Evolutionary conservation across 2,113 vertebrate species (phyloP).

Genomic region (Cyphomyrus plagiostoma): DNA sequence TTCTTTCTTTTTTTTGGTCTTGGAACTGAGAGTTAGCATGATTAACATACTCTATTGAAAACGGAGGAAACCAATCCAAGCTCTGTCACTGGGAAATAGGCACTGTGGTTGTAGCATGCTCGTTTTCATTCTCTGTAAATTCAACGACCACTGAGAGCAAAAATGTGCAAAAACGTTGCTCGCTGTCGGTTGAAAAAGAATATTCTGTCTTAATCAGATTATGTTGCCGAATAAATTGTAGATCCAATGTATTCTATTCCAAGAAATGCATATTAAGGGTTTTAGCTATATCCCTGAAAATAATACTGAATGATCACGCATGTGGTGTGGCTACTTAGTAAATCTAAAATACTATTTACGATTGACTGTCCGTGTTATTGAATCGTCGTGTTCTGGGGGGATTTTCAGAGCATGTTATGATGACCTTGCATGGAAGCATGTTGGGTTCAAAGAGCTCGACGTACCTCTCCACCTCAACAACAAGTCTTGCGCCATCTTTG

Average conservation of each 20-base stretch:
- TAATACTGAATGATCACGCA: not conserved
- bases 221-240: not conserved
- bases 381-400: not conserved
- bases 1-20: not conserved
- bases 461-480: not conserved
- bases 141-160: not conserved
- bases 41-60: slow-evolving; percentile 1
- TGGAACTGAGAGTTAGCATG: not conserved
- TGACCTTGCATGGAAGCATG: not conserved
- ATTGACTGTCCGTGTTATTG: slow-evolving; percentile 2
- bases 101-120: not conserved
- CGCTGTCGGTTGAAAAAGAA: not conserved
- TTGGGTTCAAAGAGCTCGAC: not conserved
- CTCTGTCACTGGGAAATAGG: not conserved
- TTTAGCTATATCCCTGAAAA: not conserved
- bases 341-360: not conserved
- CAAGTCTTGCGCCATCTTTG: not conserved
- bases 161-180: not conserved
- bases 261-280: not conserved
- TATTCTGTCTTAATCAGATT: slow-evolving; percentile 1
- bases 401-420: not conserved
- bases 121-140: not conserved
- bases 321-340: not conserved
- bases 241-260: not conserved
- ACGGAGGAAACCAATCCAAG: not conserved